Evolutionary conservation across 2,797 vertebrate genomes (phyloP), one percentile per base, ranked within the genome.

Genomic region (Diplodus puntazzo): DNA sequence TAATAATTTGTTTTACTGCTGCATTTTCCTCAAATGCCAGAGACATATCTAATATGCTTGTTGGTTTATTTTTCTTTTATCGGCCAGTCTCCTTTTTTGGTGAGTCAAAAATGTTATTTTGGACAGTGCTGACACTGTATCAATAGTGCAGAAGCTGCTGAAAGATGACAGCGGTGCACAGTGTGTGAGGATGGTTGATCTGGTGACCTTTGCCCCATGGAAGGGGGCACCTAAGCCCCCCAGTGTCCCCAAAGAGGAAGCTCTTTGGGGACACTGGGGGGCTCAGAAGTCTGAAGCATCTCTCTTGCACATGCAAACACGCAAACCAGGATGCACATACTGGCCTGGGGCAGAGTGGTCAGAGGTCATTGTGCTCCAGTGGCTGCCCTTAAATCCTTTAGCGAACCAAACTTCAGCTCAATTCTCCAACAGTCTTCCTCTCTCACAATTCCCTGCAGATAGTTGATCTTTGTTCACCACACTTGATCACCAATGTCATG

Each of bases 321-420:
- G 34, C 55, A 61, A 58, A 64, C 73, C 50, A 54, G 21, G 50
- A 48, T 69, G 70, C 77, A 81, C 68, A 74, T 43, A 13, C 45
- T 30, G 62, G 42, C 65, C 75, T 52, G 73, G 55, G 71, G 83
- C 76, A 18, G 62, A 65, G 25, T 21, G 80, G 68, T 75, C 69
- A 83, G 53, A 79, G 81, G 81, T 81, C 77, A 71, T 82, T 79
- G 75, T 81, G 57, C 87, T 82, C 67, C 75, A 69, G 23, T 79
- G 11, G 43, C 25, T 87, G 68, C 57, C 5, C 25, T 76, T 16
- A 20, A 62, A 58, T 64, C 48, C 52, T 82, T 75, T 55, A 20
- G 68, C 61, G 60, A 61, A 58, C 27, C 43, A 21, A 46, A 68
- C 61, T 66, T 75, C 9, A 9, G 25, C 63, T 48, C 23, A 39